Percentiles rank a stretch among this genome's conserved stretches.
Evolutionary conservation across 1,140 invertebrate species (phyloP).

Genomic region (Contarinia nasturtii): DNA sequence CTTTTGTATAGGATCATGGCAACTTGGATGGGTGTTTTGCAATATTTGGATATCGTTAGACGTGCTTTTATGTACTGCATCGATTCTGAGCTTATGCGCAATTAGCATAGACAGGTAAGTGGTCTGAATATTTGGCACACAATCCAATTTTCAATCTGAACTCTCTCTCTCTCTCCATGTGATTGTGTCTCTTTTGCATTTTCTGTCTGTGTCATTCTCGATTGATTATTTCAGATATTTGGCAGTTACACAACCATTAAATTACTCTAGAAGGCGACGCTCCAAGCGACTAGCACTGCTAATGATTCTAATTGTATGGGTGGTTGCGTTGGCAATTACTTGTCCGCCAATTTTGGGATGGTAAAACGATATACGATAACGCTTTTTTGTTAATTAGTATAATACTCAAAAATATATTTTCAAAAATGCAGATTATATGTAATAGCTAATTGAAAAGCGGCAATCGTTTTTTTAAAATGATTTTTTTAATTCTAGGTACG

Average conservation of each 20-base stretch:
- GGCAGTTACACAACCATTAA: slow-evolving; percentile 58
- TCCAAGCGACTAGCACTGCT: slow-evolving; percentile 50
- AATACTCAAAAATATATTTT: neutral
- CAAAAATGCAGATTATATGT: neutral
- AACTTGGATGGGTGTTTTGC: slow-evolving; percentile 57
- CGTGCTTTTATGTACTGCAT: slow-evolving; percentile 76
- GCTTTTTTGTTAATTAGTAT: neutral
- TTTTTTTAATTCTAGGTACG: neutral
- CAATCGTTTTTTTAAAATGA: neutral
- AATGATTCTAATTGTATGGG: slow-evolving; percentile 62
- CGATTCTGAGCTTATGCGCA: slow-evolving; percentile 59
- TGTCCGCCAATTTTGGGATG: slow-evolving; percentile 60
- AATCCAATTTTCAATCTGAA: neutral
- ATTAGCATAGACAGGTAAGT: slow-evolving; percentile 57
- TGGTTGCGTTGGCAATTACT: slow-evolving; percentile 51
- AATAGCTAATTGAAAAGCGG: neutral
- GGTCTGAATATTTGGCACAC: too few relatives aligned
- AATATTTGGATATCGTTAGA: slow-evolving; percentile 86
- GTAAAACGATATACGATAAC: too few relatives aligned
- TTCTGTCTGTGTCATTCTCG: neutral
- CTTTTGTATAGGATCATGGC: slow-evolving; percentile 44
- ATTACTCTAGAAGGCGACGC: slow-evolving; percentile 48
- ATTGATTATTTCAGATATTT: slow-evolving; percentile 32
- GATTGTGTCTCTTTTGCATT: neutral
- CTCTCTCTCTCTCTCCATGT: neutral